phyloP scores from a whole-genome alignment of 2,797 vertebrate genomes.

The Alauda arvensis region DNA sequence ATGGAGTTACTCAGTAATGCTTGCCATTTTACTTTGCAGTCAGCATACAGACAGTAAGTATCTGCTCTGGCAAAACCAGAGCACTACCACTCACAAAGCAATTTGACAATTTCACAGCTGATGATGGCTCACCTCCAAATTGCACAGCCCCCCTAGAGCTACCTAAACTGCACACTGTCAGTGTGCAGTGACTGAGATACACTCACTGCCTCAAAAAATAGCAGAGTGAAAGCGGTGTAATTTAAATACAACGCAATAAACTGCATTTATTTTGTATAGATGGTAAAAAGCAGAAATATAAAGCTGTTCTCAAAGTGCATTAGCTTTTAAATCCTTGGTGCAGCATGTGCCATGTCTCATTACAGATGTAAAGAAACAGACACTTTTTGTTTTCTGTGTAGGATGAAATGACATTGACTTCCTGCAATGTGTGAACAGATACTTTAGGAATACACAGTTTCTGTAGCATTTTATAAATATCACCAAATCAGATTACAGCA shows the following conservation, averaged over 20 bases:
- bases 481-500: not conserved
- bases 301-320: not conserved
- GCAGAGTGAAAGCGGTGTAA: not conserved
- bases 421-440: not conserved
- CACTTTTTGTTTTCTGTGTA: conserved; percentile 1
- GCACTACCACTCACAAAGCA: not conserved
- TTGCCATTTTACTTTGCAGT: not conserved
- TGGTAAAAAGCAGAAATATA: not conserved
- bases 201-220: not conserved
- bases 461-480: not conserved
- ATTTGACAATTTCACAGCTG: not conserved
- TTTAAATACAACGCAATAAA: not conserved
- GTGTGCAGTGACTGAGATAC: not conserved
- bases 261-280: not conserved
- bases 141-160: not conserved
- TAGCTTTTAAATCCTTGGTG: not conserved
- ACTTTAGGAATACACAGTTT: not conserved
- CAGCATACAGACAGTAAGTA: not conserved
- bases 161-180: not conserved
- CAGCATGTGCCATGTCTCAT: not conserved
- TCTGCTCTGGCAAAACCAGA: not conserved
- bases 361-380: conserved; percentile 6
- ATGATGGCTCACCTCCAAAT: not conserved
- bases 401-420: not conserved
- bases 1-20: not conserved